Base-by-base conservation (phyloP, 2,888 invertebrate genomes). In the Drosophila melanosoma region DNA sequence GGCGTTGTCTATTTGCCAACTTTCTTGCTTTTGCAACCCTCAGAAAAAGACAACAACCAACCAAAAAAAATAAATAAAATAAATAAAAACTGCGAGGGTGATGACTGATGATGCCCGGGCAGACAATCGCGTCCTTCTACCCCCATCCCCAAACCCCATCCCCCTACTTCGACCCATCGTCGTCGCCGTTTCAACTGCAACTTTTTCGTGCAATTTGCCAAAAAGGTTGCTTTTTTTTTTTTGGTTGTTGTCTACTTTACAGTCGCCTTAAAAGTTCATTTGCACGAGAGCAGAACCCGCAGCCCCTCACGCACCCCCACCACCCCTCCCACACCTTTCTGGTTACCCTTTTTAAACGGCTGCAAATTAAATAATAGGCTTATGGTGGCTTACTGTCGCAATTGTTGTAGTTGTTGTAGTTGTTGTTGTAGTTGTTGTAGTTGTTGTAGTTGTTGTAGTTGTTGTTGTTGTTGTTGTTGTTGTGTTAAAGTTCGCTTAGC, bases 281-380 rank as follows among this genome's bases (percentile, higher is more conserved):
- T 89, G 77, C 89, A 81, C 80, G 38, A 54, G 51, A 54, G 12
- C 8, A 26, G 58, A 29, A 26, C 32, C 35, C 23, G 29, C 33
- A 38, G 10, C 26, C 38, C 29, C 20, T 8, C 6, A 11, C 17
- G 17, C 5, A 6, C 35, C 20, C 38, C 20, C n/a, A 11, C 23
- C 20, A n/a, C 38, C 20, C 38, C 20, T 20, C 12, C 23, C 20
- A n/a, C 38, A 26, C 11, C 20, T 0, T 8, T 1, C 8, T 8
- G 8, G 45, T 15, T 15, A 15, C 23, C 61, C 38, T 15, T 29
- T 8, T 38, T 12, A 52, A 68, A 32, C 53, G 74, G 61, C 66
- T 69, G 74, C 80, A 87, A 89, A 90, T 87, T 89, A 90, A 79
- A 82, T 87, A 90, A 89, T 88, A 87, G 90, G 89, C 84, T 90